Evolutionary conservation across 2,888 invertebrate genomes (phyloP).

Genomic region (Rotaria magnacalcarata): DNA sequence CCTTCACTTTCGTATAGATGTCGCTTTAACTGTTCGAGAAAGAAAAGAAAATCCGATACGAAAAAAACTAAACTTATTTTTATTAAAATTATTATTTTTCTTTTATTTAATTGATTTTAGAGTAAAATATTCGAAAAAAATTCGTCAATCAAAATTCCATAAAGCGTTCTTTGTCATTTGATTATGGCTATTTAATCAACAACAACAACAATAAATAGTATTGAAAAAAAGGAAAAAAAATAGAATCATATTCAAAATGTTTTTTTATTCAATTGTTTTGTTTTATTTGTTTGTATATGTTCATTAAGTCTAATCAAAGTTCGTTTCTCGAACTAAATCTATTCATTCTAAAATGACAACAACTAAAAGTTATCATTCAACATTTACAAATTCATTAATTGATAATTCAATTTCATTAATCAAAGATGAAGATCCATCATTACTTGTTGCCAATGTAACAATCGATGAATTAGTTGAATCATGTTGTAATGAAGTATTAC

Average conservation of each 20-base stretch:
- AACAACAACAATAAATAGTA: neutral
- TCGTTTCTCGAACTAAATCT: neutral
- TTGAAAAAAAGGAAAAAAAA: neutral
- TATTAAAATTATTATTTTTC: neutral
- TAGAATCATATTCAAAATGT: neutral
- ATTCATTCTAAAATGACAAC: neutral
- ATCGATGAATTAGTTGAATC: slow-evolving; percentile 28
- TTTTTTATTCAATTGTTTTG: neutral
- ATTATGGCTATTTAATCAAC: neutral
- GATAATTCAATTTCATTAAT: neutral
- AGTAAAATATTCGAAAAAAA: neutral
- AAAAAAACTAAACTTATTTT: too few relatives aligned
- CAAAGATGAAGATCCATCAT: neutral
- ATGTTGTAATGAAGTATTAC: slow-evolving; percentile 22
- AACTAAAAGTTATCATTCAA: neutral
- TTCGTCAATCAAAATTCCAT: neutral
- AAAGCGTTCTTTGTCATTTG: slow-evolving; percentile 11
- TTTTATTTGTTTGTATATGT: neutral
- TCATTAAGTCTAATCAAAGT: neutral
- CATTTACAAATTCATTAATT: neutral
- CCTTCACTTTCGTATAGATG: neutral
- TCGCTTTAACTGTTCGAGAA: neutral
- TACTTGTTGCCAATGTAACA: slow-evolving; percentile 3
- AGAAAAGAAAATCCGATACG: too few relatives aligned
- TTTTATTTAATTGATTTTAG: neutral